phyloP scores from a whole-genome alignment of 2,113 vertebrate species.

The Anser cygnoides region DNA sequence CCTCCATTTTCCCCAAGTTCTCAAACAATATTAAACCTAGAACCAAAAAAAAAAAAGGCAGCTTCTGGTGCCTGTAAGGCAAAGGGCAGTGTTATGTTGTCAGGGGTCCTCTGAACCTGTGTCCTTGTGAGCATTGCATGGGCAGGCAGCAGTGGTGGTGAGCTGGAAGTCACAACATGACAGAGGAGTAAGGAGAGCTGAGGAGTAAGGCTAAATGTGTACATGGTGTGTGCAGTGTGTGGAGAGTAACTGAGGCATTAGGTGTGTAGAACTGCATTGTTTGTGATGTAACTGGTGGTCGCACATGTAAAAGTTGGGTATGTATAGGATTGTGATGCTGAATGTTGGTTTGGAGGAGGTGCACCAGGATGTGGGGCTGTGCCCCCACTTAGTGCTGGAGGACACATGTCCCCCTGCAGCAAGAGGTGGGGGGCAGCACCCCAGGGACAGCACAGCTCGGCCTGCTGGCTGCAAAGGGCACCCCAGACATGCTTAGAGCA shows the following conservation, averaged over 20 bases:
- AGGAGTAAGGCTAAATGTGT: not conserved
- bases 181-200: not conserved
- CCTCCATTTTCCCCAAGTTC: not conserved
- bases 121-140: not conserved
- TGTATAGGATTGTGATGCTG: not conserved
- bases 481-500: not conserved
- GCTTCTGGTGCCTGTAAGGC: not conserved
- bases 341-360: not conserved
- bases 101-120: not conserved
- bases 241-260: too few relatives aligned
- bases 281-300: too few relatives aligned
- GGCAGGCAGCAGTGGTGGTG: not conserved
- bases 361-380: not conserved
- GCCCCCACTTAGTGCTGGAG: not conserved
- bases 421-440: not conserved
- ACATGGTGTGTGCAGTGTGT: too few relatives aligned
- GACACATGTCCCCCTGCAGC: not conserved
- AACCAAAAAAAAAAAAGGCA: too few relatives aligned
- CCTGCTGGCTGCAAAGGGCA: not conserved
- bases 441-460: not conserved
- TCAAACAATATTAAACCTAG: too few relatives aligned
- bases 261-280: too few relatives aligned
- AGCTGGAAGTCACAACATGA: not conserved
- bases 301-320: fast-evolving
- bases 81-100: not conserved